Conservation (phyloP, 1,140 invertebrate genomes). For the Lasioglossum baleicum region DNA sequence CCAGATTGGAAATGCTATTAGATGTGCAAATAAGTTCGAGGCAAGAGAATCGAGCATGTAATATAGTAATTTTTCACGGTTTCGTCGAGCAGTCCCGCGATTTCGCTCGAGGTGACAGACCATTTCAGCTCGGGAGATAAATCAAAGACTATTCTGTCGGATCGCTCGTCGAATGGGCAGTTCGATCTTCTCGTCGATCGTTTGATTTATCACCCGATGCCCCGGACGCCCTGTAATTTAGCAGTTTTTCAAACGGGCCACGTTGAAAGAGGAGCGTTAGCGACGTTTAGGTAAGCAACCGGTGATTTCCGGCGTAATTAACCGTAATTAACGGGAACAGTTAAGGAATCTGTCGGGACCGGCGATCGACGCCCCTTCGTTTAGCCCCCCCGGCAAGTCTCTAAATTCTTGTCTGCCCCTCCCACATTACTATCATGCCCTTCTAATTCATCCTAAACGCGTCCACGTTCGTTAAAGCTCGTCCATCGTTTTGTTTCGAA, state of each 20-base stretch:
- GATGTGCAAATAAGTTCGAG: too few relatives aligned
- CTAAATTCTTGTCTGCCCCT: conserved; percentile 36
- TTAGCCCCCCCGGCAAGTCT: conserved; percentile 37
- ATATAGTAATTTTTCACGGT: too few relatives aligned
- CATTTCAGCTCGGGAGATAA: not conserved
- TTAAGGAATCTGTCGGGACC: conserved; percentile 61
- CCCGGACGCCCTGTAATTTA: conserved; percentile 55
- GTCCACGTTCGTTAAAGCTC: not conserved
- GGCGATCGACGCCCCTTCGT: conserved; percentile 65
- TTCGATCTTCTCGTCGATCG: conserved; percentile 42
- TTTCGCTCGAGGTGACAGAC: not conserved
- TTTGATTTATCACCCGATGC: conserved; percentile 50
- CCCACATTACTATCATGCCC: not conserved
- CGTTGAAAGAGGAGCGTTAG: conserved; percentile 52
- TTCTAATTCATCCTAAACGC: conserved; percentile 1
- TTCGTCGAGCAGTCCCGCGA: not conserved
- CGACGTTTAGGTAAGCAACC: conserved; percentile 60
- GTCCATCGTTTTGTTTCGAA: not conserved
- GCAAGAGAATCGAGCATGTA: too few relatives aligned
- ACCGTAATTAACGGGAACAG: conserved; percentile 65
- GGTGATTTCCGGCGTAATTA: conserved; percentile 62
- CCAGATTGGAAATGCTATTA: too few relatives aligned
- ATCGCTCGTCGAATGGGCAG: conserved; percentile 27
- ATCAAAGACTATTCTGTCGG: not conserved
- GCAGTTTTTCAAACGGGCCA: conserved; percentile 14